A percentile compares a stretch with the other conserved stretches of the same genome.
These are phyloP conservation scores for Dexiosoma caninum DNA, from an alignment of 2,888 invertebrate genomes.

Conservation along the genomic window DNA sequence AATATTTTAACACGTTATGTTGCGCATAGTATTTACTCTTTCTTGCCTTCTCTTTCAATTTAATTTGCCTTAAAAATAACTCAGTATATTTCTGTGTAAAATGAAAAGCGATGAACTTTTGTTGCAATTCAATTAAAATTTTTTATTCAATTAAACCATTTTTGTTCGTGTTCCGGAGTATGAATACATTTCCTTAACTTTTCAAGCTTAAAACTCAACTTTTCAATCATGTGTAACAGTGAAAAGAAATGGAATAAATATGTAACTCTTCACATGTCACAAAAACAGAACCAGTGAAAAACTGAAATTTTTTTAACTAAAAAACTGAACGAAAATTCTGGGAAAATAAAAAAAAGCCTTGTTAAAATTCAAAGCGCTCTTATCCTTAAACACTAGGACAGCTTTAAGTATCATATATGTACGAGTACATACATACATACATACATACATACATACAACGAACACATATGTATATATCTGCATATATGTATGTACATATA, in stretches of 20 bases:
- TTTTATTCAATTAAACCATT: not conserved
- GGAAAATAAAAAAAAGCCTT: not conserved
- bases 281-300: not conserved
- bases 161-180: not conserved
- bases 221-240: not conserved
- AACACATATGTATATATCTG: too few species aligned
- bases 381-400: not conserved
- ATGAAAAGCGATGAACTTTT: too few species aligned
- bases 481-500: too few species aligned
- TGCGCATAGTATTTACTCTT: too few species aligned
- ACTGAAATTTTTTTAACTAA: not conserved
- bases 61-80: too few species aligned
- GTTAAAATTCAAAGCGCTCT: conserved; percentile 19
- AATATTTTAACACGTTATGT: too few species aligned
- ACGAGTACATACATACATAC: too few species aligned
- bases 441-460: too few species aligned
- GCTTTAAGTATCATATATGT: not conserved
- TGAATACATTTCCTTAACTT: not conserved
- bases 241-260: too few species aligned
- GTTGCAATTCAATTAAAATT: not conserved
- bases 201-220: not conserved
- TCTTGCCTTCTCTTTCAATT: too few species aligned
- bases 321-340: not conserved
- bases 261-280: not conserved
- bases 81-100: too few species aligned